Evolutionary conservation across 2,113 vertebrate species (phyloP).

Genomic region (Procavia capensis): DNA sequence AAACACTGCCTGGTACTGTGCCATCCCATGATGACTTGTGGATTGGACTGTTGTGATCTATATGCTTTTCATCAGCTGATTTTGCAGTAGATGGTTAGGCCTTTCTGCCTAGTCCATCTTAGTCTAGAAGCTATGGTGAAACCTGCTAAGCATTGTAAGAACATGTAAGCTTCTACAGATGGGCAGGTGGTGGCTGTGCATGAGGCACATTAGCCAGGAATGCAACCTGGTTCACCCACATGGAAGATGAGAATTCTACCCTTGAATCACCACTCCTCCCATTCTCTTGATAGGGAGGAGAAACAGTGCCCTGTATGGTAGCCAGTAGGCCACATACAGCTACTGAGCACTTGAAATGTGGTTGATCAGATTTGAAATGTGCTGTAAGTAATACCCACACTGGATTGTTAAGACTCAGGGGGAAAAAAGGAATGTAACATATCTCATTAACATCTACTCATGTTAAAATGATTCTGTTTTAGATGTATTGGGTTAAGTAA

Average conservation of each 20-base stretch:
- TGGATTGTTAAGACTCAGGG: conserved; percentile 19
- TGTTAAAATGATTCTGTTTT: conserved; percentile 53
- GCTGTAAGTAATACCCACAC: not conserved
- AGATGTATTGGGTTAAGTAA: not conserved
- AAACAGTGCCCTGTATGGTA: not conserved
- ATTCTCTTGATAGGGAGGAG: not conserved
- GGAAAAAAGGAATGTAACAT: not conserved
- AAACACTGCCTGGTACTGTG: not conserved
- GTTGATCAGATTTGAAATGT: not conserved
- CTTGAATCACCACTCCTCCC: not conserved
- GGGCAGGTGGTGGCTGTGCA: not conserved
- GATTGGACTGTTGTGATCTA: not conserved
- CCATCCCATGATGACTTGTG: not conserved
- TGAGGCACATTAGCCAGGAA: not conserved
- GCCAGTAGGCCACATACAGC: not conserved
- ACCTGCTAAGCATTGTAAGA: not conserved
- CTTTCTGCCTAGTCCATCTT: not conserved
- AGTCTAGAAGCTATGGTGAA: not conserved
- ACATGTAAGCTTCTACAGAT: not conserved
- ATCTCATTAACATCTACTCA: not conserved
- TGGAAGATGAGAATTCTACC: not conserved
- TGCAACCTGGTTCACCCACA: not conserved
- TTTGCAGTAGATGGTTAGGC: not conserved
- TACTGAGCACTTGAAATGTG: not conserved
- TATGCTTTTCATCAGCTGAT: not conserved